Evolutionary conservation across 2,113 vertebrate genomes (phyloP), one percentile per base, ranked within the genome.

Genomic region (Scytalopus superciliaris): DNA sequence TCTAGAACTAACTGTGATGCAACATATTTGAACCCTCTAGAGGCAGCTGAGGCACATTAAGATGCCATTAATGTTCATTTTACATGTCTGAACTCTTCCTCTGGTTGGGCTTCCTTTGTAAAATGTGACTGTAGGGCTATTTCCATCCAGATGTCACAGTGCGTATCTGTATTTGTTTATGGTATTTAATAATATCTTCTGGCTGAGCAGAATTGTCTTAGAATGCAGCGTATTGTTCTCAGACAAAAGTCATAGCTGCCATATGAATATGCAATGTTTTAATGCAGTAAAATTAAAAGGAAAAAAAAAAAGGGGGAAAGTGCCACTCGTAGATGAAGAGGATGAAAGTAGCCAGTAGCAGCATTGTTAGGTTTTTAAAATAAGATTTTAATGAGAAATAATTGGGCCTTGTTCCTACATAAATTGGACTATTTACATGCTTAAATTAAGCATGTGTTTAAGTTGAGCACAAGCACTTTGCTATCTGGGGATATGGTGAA

Each of bases 91-190:
- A 88, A 56, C 28, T 86, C 57, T 68, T 74, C 19, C 37, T 70
- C 45, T 45, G 37, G 39, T 90, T 87, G 24, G 31, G 45, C 14
- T 78, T 73, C 64, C 42, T 90, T 91, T 78, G 40, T 76, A 87
- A 85, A 91, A 93, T 86, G 35, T 77, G 49, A 66, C 84, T 87
- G 56, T 91, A 40, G 62, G 84, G 68, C 31, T 92, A 25, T 95
- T 96, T 96, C 57, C 19, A 72, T 94, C 79, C 92, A 97, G 94
- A 97, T 96, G 90, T 96, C 89, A 96, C 78, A 70, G 35, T 56
- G 30, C 2, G 13, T 60, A 89, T 91, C 40, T 91, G 45, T 59
- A 72, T 94, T 96, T 97, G 62, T 93, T 96, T 94, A 82, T 84
- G 16, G 66, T 49, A 90, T 93, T 96, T 86, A 96, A 96, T 96